Evolutionary conservation across 2,797 vertebrate genomes (phyloP).

Genomic region (Typhlichthys eigenmanni): DNA sequence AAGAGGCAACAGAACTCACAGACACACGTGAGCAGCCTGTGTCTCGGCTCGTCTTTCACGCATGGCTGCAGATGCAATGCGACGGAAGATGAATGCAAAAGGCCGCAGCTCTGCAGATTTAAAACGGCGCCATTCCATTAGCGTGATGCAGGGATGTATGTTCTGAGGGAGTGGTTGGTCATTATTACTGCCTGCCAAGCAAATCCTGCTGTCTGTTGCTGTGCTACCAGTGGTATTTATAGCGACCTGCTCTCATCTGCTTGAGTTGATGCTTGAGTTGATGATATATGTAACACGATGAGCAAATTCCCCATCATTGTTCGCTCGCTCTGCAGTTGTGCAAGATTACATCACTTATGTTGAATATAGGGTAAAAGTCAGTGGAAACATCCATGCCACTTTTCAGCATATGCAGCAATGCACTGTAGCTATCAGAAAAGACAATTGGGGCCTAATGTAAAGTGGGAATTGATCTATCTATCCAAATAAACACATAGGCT

Average conservation of each 20-base stretch:
- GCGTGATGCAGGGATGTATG: slow-evolving; percentile 10
- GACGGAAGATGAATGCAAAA: slow-evolving; percentile 12
- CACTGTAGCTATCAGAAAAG: no score
- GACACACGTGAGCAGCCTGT: slow-evolving; percentile 74
- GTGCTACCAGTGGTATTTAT: slow-evolving; percentile 65
- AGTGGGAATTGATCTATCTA: no score
- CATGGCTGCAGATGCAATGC: slow-evolving; percentile 58
- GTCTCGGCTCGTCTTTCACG: slow-evolving; percentile 67
- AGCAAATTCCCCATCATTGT: slow-evolving; percentile 32
- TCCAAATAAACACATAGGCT: no score
- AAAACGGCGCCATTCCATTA: background rate
- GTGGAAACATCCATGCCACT: background rate
- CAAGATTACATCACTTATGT: slow-evolving; percentile 50
- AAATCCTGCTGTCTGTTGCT: slow-evolving; percentile 46
- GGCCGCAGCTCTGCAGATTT: background rate
- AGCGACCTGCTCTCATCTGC: slow-evolving; percentile 48
- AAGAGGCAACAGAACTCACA: slow-evolving; percentile 70
- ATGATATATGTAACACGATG: slow-evolving; percentile 46
- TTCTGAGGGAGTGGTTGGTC: no score
- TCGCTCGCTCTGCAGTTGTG: slow-evolving; percentile 31
- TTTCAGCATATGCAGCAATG: no score
- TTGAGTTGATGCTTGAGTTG: slow-evolving; percentile 29
- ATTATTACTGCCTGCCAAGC: slow-evolving; percentile 9
- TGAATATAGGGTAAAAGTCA: background rate
- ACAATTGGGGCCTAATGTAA: no score